Conservation (phyloP, 1,140 invertebrate genomes). For the Drosophila pruinosa region DNA sequence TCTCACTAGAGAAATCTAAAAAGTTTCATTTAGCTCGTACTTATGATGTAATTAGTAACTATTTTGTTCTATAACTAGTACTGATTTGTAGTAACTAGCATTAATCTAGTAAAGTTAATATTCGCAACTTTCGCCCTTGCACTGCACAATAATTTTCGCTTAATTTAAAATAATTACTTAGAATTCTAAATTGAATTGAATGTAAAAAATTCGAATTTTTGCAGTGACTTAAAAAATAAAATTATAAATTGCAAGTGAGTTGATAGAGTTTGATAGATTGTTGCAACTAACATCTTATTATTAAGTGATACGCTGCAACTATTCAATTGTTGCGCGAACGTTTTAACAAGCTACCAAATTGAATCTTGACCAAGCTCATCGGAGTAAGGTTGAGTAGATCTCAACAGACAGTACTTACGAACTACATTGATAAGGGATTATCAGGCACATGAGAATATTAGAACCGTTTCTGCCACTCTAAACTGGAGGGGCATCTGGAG, state of each 20-base stretch:
- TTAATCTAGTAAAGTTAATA: conserved; percentile 70
- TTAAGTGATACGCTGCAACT: not conserved
- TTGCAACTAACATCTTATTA: not conserved
- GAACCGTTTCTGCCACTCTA: too few species aligned
- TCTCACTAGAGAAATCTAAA: conserved; percentile 78
- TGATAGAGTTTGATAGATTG: conserved; percentile 1
- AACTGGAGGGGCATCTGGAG: too few species aligned
- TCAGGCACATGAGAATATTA: too few species aligned
- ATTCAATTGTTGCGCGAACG: conserved; percentile 43
- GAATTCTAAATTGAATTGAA: conserved; percentile 4
- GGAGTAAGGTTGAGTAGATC: too few species aligned
- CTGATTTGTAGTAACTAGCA: conserved; percentile 60
- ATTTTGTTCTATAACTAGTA: conserved; percentile 55
- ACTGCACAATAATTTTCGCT: conserved; percentile 52
- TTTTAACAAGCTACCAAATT: conserved; percentile 51
- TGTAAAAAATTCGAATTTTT: conserved; percentile 53
- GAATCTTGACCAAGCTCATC: too few species aligned
- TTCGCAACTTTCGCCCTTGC: conserved; percentile 79
- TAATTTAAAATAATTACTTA: conserved; percentile 36
- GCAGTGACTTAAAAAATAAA: conserved; percentile 66
- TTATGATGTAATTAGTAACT: conserved; percentile 29
- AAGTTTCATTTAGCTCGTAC: conserved; percentile 69
- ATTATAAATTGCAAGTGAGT: conserved; percentile 69
- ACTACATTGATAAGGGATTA: too few species aligned
- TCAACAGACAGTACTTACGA: too few species aligned